phyloP scores from a whole-genome alignment of 2,888 invertebrate species.

The Drosophila robusta region DNA sequence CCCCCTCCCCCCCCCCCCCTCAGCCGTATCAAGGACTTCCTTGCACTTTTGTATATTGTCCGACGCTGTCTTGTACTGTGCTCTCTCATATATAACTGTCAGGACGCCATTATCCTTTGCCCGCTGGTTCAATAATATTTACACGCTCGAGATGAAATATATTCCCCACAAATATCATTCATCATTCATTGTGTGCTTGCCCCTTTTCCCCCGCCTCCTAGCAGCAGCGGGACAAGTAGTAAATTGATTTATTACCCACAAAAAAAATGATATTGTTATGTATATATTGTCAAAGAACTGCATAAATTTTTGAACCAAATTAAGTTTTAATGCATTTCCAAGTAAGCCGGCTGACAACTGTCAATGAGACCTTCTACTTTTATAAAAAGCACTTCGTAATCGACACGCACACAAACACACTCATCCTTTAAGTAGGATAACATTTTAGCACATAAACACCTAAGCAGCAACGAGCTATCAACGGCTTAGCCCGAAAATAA shows the following conservation, averaged over 20 bases:
- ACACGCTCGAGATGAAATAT: slow-evolving; percentile 62
- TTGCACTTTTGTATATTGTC: slow-evolving; percentile 28
- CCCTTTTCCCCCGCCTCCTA: neutral
- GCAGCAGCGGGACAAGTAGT: slow-evolving; percentile 21
- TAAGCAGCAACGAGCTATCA: slow-evolving; percentile 55
- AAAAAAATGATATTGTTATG: neutral
- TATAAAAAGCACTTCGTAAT: slow-evolving; percentile 22
- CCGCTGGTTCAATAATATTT: slow-evolving; percentile 68
- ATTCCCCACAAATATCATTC: slow-evolving; percentile 69
- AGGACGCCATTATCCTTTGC: slow-evolving; percentile 54
- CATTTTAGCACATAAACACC: slow-evolving; percentile 72
- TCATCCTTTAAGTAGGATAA: slow-evolving; percentile 63
- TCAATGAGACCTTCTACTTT: slow-evolving; percentile 26
- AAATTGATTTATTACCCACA: slow-evolving; percentile 69
- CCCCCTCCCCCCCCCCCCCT: neutral
- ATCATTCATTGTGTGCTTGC: slow-evolving; percentile 55
- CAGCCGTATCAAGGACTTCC: slow-evolving; percentile 6
- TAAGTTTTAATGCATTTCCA: slow-evolving; percentile 50
- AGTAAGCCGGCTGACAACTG: slow-evolving; percentile 32
- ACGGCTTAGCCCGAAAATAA: slow-evolving; percentile 51
- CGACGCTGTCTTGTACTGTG: neutral
- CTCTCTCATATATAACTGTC: slow-evolving; percentile 49
- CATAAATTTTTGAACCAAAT: slow-evolving; percentile 60
- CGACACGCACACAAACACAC: slow-evolving; percentile 32
- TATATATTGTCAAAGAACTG: slow-evolving; percentile 45